phyloP scores from a whole-genome alignment of 2,797 vertebrate species.

The Gallirallus australis region DNA sequence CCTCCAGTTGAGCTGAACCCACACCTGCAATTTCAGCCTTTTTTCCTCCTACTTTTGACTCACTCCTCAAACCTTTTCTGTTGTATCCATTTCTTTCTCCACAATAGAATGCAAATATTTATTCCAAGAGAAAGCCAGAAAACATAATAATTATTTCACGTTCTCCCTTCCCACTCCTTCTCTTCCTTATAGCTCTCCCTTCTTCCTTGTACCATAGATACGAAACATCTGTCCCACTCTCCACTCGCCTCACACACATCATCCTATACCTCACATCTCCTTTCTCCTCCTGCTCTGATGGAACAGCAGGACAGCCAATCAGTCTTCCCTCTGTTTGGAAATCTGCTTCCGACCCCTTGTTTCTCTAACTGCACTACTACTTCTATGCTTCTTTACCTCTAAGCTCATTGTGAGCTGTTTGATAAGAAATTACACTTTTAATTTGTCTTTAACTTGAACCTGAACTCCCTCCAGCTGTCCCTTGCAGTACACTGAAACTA shows the following conservation, averaged over 20 bases:
- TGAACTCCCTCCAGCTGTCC: background rate
- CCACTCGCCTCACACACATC: background rate
- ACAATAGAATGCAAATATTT: conserved; percentile 60
- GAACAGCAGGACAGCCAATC: background rate
- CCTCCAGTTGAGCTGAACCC: conserved; percentile 52
- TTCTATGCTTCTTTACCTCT: background rate
- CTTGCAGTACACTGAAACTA: background rate
- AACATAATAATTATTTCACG: conserved; percentile 46
- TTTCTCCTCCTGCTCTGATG: background rate
- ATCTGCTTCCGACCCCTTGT: background rate
- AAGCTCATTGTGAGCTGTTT: background rate
- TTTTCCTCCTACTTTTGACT: conserved; percentile 67
- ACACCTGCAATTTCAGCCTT: conserved; percentile 70
- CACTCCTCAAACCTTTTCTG: conserved; percentile 52
- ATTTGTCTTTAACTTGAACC: background rate
- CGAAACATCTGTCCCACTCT: background rate
- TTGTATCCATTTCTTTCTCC: conserved; percentile 46
- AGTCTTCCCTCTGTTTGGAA: background rate
- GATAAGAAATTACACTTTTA: background rate
- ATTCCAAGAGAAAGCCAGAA: conserved; percentile 39
- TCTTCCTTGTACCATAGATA: background rate
- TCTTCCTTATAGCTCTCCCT: background rate
- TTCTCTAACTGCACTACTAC: background rate
- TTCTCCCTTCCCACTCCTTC: conserved; percentile 35
- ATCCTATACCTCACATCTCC: background rate